Evolutionary conservation across 2,888 invertebrate species (phyloP), one percentile per base, ranked within the genome.

Genomic region (Xanthorhoe spadicearia): DNA sequence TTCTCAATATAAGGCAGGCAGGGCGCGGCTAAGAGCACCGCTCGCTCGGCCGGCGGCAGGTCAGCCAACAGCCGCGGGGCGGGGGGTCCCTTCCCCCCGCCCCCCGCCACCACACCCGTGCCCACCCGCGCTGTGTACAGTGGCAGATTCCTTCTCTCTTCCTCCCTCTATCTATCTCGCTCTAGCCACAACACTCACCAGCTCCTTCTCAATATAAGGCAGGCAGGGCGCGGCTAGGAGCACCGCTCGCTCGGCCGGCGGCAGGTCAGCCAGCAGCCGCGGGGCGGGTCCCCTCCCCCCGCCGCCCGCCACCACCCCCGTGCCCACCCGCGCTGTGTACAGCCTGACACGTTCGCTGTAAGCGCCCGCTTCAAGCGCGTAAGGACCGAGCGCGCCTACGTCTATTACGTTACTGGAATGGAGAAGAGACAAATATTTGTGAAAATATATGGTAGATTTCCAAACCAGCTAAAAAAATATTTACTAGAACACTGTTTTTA

Each of bases 381-480:
- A 97, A 9, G 97, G 96, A 71, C 98, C 98, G 74, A 98, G 94
- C 2, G 98, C 97, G 58, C 97, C 97, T n/a, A 98, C 98, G 92
- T 98, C 98, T 80, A 98, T 98, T 67, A 98, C 97, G 90, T 98
- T 97, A 67, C 98, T 98, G 88, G 8, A 76, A 75, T 18, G 46
- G 23, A 43, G 3, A 43, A 43, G 10, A 38, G 9, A 38, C 8
- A 10, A 13, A 43, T 43, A n/a, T n/a, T n/a, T n/a, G n/a, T n/a
- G n/a, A n/a, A n/a, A n/a, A n/a, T n/a, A n/a, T n/a, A n/a, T n/a
- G n/a, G n/a, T n/a, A n/a, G n/a, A n/a, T n/a, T n/a, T n/a, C n/a
- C n/a, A n/a, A n/a, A n/a, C n/a, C n/a, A n/a, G n/a, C n/a, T n/a
- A n/a, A n/a, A n/a, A n/a, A n/a, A n/a, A n/a, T n/a, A n/a, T n/a